Base-by-base conservation (phyloP, 2,113 vertebrate genomes). In the Pelodiscus sinensis region DNA sequence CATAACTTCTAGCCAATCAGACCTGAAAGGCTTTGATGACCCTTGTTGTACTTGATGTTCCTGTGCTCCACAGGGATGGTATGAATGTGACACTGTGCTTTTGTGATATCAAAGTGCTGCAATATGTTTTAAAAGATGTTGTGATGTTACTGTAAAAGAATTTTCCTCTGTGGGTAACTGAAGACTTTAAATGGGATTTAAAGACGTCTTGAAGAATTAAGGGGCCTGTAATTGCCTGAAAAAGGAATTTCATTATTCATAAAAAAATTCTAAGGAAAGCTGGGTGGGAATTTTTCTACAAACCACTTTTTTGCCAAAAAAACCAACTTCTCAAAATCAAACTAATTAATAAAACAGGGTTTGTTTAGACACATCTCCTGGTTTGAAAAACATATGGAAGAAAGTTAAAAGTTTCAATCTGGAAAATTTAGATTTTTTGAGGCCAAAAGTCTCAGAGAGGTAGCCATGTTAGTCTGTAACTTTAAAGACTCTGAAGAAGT, bases 11-110 rank as follows among this genome's bases (percentile, higher is more conserved):
- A 51, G 78, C 24, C 25, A 90, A 35, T 18, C 62, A 21, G 27
- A 21, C 29, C 13, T 78, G 80, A 91, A 93, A 90, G 82, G 11
- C 71, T 92, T 94, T 85, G 44, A n/a, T 92, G 77, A 58, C 4
- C 16, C 21, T 75, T 0, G 0, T 29, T 75, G 12, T n/a, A 14
- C n/a, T 71, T 3, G 0, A 56, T 58, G 80, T 51, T 55, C 19
- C 21, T 84, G 5, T 56, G 15, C 50, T 91, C 50, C 81, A 91
- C 80, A 87, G 4, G 9, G 31, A 92, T 18, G 14, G 9, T 29
- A 21, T 79, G 35, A 91, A 57, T 79, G 92, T 87, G 85, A 77
- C 4, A 79, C 22, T 54, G 19, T 44, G 9, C 24, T 31, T 91
- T 93, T 78, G 27, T 82, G 65, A n/a, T 78, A 73, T 62, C 71